phyloP scores from a whole-genome alignment of 2,888 invertebrate species.

The Drosophila phalerata region DNA sequence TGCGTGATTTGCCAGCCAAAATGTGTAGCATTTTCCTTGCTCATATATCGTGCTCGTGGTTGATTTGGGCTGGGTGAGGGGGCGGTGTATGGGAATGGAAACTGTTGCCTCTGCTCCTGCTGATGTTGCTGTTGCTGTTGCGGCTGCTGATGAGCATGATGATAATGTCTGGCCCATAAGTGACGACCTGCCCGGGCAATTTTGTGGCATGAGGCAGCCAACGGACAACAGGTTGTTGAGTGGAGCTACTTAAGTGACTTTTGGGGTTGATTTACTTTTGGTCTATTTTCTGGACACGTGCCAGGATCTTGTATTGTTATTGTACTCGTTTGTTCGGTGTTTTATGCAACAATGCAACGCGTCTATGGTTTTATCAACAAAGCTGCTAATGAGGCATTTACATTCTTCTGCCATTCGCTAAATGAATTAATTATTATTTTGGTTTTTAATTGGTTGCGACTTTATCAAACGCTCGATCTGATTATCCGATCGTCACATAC shows the following conservation, averaged over 20 bases:
- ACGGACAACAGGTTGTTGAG: slow-evolving; percentile 24
- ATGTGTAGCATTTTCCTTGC: slow-evolving; percentile 60
- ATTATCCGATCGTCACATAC: slow-evolving; percentile 32
- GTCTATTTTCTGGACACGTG: slow-evolving; percentile 37
- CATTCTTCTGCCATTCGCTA: slow-evolving; percentile 18
- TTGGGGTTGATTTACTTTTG: slow-evolving; percentile 20
- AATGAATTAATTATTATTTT: slow-evolving; percentile 15
- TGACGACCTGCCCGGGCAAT: slow-evolving; percentile 47
- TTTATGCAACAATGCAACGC: slow-evolving; percentile 5
- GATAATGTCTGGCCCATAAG: slow-evolving; percentile 56
- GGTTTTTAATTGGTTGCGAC: slow-evolving; percentile 50
- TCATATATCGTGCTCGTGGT: slow-evolving; percentile 41
- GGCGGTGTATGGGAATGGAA: slow-evolving; percentile 4
- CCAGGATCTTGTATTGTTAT: slow-evolving; percentile 30
- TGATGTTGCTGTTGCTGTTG: slow-evolving; percentile 9
- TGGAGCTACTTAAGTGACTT: slow-evolving; percentile 35
- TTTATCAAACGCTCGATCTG: slow-evolving; percentile 1
- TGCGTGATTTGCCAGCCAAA: slow-evolving; percentile 78
- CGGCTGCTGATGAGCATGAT: slow-evolving; percentile 53
- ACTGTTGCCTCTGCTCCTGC: slow-evolving; percentile 6
- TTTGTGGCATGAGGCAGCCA: slow-evolving; percentile 49
- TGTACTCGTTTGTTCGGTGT: not conserved
- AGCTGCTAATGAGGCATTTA: slow-evolving; percentile 46
- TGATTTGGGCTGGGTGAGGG: not conserved
- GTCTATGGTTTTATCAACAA: slow-evolving; percentile 25